Evolutionary conservation across 2,113 vertebrate genomes (phyloP), one percentile per base, ranked within the genome.

Genomic region (Rissa tridactyla): DNA sequence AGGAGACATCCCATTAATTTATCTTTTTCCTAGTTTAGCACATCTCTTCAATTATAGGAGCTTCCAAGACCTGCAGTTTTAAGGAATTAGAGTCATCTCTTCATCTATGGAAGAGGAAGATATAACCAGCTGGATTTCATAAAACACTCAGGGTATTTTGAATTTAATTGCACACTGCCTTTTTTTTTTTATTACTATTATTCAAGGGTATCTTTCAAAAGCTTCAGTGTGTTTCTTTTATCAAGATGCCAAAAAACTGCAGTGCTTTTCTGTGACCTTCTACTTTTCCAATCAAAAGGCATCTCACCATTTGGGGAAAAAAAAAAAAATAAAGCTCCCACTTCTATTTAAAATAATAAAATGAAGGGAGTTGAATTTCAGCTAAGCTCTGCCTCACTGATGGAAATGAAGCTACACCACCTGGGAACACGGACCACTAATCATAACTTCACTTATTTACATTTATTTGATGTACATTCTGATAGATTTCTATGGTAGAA

Each of bases 191-290:
- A 7, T 81, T 60, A 58, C 58, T 25, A 18, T 42, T 83, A 47
- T 92, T 93, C 82, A 94, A 95, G 92, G 15, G 32, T 13, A 42
- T 66, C 29, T 88, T 93, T 86, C 60, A 68, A 78, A 75, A 94
- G 75, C 62, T 77, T 84, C 72, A 75, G 46, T 5, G 3, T 51
- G 15, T 13, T 79, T 60, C 58, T 65, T 89, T 79, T 73, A 87
- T 30, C 44, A 65, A n/a, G 34, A 61, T 64, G 55, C 26, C 55
- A 75, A 79, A 83, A 80, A 47, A 77, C 4, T 21, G 15, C 52
- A 68, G 38, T 7, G 8, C 30, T 82, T 52, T 85, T 75, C 32
- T 36, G 18, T 36, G 54, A 64, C 23, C 13, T 34, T 57, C 55
- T 82, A 69, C 65, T 76, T 68, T 77, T 60, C 65, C 16, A 8